Evolutionary conservation across 2,888 invertebrate genomes (phyloP).

Genomic region (Tachina grossa): DNA sequence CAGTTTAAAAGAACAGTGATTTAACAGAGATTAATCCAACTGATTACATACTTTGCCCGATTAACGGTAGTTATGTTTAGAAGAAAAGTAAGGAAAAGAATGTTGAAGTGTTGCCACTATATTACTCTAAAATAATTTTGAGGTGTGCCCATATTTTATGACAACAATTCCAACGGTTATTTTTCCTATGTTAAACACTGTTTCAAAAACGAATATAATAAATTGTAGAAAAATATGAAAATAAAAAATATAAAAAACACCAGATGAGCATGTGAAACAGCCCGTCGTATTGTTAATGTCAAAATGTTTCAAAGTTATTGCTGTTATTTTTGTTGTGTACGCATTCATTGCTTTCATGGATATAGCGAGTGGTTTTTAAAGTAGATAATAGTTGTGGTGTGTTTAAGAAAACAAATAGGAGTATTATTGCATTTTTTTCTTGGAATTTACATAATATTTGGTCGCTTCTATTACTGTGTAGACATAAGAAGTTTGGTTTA

Average conservation of each 20-base stretch:
- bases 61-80: too few species aligned
- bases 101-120: too few species aligned
- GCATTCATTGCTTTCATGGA: slow-evolving; percentile 62
- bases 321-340: slow-evolving; percentile 12
- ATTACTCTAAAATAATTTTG: too few species aligned
- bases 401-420: slow-evolving; percentile 5
- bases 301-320: slow-evolving; percentile 17
- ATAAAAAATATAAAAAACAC: neutral
- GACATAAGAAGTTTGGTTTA: slow-evolving; percentile 45
- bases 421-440: slow-evolving; percentile 63
- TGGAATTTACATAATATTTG: slow-evolving; percentile 55
- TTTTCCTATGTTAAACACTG: slow-evolving; percentile 1
- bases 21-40: too few species aligned
- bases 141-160: too few species aligned
- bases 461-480: slow-evolving; percentile 49
- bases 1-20: too few species aligned
- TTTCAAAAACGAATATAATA: slow-evolving; percentile 8
- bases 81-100: too few species aligned
- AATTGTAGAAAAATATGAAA: slow-evolving; percentile 17
- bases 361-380: slow-evolving; percentile 61
- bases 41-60: too few species aligned
- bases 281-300: slow-evolving; percentile 51
- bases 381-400: slow-evolving; percentile 57
- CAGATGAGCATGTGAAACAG: slow-evolving; percentile 33
- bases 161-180: neutral